phyloP scores from a whole-genome alignment of 2,888 invertebrate genomes.

The Perizoma flavofasciatum region DNA sequence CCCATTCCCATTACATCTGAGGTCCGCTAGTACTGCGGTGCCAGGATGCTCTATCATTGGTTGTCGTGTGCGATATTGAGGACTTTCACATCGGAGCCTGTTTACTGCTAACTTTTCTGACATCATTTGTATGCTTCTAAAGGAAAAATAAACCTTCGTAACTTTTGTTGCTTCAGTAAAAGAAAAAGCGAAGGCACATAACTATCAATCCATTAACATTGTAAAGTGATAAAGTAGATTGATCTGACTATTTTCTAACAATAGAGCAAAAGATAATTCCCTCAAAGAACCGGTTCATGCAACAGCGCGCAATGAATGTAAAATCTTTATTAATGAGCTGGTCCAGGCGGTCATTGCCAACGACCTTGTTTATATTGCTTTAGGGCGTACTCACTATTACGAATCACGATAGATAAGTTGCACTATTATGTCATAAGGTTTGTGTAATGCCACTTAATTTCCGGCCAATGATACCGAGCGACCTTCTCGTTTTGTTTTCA shows the following conservation, averaged over 20 bases:
- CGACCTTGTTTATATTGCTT: constrained; percentile 49
- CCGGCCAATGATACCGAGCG: constrained; percentile 12
- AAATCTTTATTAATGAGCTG: constrained; percentile 63
- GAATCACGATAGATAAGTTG: constrained; percentile 36
- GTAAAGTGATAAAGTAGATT: not conserved
- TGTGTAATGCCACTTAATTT: constrained; percentile 28
- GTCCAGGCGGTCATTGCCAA: constrained; percentile 56
- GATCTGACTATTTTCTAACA: constrained; percentile 8
- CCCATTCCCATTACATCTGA: too few species aligned
- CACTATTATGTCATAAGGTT: constrained; percentile 35
- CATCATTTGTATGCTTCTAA: too few species aligned
- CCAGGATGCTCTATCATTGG: too few species aligned
- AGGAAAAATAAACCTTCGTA: too few species aligned
- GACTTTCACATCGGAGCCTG: too few species aligned
- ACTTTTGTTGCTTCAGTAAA: too few species aligned
- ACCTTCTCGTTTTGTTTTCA: constrained; percentile 9
- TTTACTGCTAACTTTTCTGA: too few species aligned
- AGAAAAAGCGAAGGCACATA: too few species aligned
- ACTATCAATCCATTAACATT: too few species aligned
- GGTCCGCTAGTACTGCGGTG: too few species aligned
- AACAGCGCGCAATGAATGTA: constrained; percentile 46
- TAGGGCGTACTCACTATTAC: constrained; percentile 42
- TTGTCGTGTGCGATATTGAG: too few species aligned
- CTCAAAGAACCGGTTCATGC: constrained; percentile 28
- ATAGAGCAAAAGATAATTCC: constrained; percentile 4